Percentiles rank a stretch among this genome's conserved stretches.
Evolutionary conservation across 53 echinoderm and acorn worm species (phyloP).

Genomic region (Astropecten irregularis): DNA sequence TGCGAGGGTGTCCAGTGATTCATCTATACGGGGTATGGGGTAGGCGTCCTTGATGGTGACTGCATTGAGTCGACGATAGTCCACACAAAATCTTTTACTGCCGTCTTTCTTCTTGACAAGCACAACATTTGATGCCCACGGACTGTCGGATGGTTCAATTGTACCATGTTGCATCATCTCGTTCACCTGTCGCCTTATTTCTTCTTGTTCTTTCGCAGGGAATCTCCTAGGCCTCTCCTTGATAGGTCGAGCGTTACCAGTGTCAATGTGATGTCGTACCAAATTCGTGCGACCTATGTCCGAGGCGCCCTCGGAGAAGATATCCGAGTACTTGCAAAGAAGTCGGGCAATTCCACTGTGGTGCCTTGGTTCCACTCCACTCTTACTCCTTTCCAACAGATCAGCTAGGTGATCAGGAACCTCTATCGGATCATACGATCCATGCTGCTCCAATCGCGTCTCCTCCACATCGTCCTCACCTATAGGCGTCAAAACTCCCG

Average conservation of each 20-base stretch:
- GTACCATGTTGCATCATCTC: neutral
- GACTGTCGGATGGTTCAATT: constrained; percentile 63
- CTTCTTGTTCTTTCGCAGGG: constrained; percentile 1
- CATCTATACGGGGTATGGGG: constrained; percentile 25
- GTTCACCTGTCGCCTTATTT: neutral
- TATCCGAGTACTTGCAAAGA: constrained; percentile 34
- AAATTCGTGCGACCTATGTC: constrained; percentile 53
- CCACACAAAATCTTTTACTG: no score
- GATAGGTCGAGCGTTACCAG: constrained; percentile 44
- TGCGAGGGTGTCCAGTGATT: constrained; percentile 8
- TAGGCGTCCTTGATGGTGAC: constrained; percentile 39
- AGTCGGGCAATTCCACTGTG: constrained; percentile 34
- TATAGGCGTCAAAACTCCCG: constrained; percentile 36
- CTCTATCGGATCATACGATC: neutral
- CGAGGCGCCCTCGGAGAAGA: constrained; percentile 19
- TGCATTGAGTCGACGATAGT: no score
- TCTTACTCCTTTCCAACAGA: no score
- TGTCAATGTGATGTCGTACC: no score
- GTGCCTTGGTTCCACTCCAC: neutral
- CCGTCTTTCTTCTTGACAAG: no score
- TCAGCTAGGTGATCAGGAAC: constrained; percentile 53
- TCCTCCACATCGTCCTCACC: constrained; percentile 16
- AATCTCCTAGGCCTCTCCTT: constrained; percentile 39
- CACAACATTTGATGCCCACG: no score
- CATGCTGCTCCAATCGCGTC: neutral